phyloP scores from a whole-genome alignment of 2,113 vertebrate genomes.

The Ptyas mucosa region DNA sequence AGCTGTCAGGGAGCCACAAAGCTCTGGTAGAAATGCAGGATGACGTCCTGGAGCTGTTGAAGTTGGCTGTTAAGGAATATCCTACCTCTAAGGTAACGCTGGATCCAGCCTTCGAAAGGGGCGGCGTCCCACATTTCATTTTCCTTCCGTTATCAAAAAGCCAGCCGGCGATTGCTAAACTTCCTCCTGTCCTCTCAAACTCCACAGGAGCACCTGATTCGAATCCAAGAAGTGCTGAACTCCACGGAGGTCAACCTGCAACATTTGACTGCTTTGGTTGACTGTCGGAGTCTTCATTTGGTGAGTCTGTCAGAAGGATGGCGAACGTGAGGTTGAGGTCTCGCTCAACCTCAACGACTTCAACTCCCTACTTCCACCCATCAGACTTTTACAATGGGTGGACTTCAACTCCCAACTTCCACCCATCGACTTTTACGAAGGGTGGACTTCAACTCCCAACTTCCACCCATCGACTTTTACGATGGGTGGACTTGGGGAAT shows the following conservation, averaged over 20 bases:
- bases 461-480: no score
- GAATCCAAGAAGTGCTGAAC: slow-evolving; percentile 88
- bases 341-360: neutral
- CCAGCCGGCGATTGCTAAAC: neutral
- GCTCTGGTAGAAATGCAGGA: slow-evolving; percentile 97
- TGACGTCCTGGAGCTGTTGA: slow-evolving; percentile 82
- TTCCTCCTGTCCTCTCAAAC: neutral
- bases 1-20: slow-evolving; percentile 94
- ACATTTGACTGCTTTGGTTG: slow-evolving; percentile 94
- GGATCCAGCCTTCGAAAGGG: neutral
- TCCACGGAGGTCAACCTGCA: slow-evolving; percentile 91
- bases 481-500: neutral
- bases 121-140: neutral
- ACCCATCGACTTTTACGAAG: no score
- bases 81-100: slow-evolving; percentile 81
- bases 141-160: neutral
- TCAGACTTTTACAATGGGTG: neutral
- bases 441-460: no score
- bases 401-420: neutral
- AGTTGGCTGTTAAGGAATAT: slow-evolving; percentile 77
- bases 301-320: slow-evolving; percentile 67
- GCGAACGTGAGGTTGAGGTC: neutral
- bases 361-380: neutral
- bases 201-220: slow-evolving; percentile 80
- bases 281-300: slow-evolving; percentile 96